Base-by-base conservation (phyloP, 2,797 vertebrate species). In the Brachyrhaphis roseni region DNA sequence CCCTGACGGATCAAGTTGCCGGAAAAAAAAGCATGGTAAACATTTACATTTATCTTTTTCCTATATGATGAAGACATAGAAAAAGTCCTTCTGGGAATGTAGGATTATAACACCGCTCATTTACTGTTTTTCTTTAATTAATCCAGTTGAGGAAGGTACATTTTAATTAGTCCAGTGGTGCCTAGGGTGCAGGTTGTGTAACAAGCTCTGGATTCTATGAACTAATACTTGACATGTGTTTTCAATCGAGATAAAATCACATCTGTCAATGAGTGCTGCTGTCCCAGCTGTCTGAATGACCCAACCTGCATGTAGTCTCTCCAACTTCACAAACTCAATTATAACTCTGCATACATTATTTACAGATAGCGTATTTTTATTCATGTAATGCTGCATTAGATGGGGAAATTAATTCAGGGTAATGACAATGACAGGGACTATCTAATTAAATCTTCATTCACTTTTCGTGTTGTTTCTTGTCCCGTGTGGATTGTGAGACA, bases 181-280 rank as follows among this genome's bases (percentile, higher is more conserved):
- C 66, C 68, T 4, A 8, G 39, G 82, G 76, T 76, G 79, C n/a
- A 34, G 78, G 73, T 78, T 85, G 84, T 81, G 82, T 66, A 78
- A 73, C 39, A 66, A 73, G 77, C 78, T 87, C 82, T 80, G 59
- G 83, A 84, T 23, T n/a, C 16, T 8, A 26, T 16, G 51, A 84
- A 89, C 77, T 86, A 86, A 93, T 77, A 70, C 80, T 77, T 76
- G 79, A 84, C 89, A 86, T 89, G 62, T 90, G 85, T 88, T 92
- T 89, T 76, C 80, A 86, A 87, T 87, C 84, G 62, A 64, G 80
- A 62, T 18, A 7, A 71, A 72, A 87, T 88, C 83, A 66, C 71
- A 86, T 84, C 82, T 91, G 88, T 83, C 89, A 86, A 80, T 91
- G 89, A 90, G 15, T 11, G 16, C 71, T 90, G 88, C 93, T 93